Percentiles rank a stretch among this genome's conserved stretches.
These are phyloP conservation scores for Callionymus lyra DNA, from an alignment of 2,113 vertebrate species.

Conservation along the genomic window DNA sequence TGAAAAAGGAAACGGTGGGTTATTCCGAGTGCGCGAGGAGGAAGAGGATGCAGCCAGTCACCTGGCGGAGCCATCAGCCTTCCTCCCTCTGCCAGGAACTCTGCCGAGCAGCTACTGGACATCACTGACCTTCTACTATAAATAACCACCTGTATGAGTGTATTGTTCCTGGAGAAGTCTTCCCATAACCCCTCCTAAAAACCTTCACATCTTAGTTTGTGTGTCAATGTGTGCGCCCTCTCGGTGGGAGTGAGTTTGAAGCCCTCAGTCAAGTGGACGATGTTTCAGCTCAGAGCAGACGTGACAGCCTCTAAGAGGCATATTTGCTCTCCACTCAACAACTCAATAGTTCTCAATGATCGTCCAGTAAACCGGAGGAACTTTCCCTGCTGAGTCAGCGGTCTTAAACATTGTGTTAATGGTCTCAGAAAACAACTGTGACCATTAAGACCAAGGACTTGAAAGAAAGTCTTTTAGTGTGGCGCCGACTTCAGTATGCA, in stretches of 20 bases:
- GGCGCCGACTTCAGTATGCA: too few species aligned
- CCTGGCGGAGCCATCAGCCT: conserved; percentile 38
- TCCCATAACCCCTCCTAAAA: conserved; percentile 20
- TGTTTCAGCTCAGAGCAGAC: conserved; percentile 3
- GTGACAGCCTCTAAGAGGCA: conserved; percentile 6
- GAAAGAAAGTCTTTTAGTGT: too few species aligned
- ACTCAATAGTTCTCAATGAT: too few species aligned
- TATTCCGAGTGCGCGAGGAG: conserved; percentile 40
- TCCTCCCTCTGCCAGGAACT: conserved; percentile 25
- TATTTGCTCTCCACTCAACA: not conserved
- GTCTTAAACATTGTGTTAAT: too few species aligned
- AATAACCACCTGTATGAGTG: conserved; percentile 39
- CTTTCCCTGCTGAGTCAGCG: too few species aligned
- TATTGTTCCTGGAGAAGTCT: conserved; percentile 46
- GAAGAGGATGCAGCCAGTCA: conserved; percentile 19
- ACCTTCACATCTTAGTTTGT: conserved; percentile 34
- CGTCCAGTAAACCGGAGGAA: too few species aligned
- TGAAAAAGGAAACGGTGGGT: conserved; percentile 23
- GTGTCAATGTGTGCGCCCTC: conserved; percentile 20
- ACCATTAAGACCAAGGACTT: too few species aligned
- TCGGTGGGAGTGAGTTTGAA: too few species aligned
- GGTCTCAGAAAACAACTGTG: too few species aligned
- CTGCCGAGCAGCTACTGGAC: conserved; percentile 22
- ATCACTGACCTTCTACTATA: conserved; percentile 24
- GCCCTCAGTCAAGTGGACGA: too few species aligned